Conservation (phyloP, 2,888 invertebrate genomes). For the Lycaena phlaeas region DNA sequence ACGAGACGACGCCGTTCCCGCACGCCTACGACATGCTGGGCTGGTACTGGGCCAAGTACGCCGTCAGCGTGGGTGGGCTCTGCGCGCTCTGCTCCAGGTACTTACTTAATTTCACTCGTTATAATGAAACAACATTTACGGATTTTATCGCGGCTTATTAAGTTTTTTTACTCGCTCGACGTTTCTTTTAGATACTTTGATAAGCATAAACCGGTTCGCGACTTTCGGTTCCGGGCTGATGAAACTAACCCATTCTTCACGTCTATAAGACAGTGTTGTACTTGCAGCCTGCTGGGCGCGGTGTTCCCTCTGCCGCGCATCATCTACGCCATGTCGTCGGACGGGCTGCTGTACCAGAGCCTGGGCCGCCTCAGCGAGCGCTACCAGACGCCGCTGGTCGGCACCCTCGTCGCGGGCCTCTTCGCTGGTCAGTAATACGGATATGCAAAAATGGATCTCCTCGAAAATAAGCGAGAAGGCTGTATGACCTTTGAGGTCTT, state of each 20-base stretch:
- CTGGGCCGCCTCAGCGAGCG: constrained; percentile 80
- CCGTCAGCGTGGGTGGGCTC: constrained; percentile 88
- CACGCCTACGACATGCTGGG: constrained; percentile 82
- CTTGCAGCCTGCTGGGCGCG: constrained; percentile 82
- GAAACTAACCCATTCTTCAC: too few species aligned
- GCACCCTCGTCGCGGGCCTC: constrained; percentile 82
- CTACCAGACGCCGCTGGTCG: constrained; percentile 85
- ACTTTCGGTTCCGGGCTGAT: too few species aligned
- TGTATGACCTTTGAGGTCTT: too few species aligned
- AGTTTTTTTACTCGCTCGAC: too few species aligned
- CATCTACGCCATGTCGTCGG: constrained; percentile 91
- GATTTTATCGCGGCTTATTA: too few species aligned
- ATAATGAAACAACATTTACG: too few species aligned
- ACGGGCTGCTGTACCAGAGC: constrained; percentile 85
- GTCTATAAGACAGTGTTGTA: too few species aligned
- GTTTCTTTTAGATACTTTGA: too few species aligned
- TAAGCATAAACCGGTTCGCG: too few species aligned
- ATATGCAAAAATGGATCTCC: too few species aligned
- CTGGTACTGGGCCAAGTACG: constrained; percentile 85
- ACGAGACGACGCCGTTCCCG: constrained; percentile 85
- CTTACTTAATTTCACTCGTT: too few species aligned
- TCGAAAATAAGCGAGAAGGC: too few species aligned
- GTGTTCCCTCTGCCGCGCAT: constrained; percentile 90
- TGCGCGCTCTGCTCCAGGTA: constrained; percentile 89
- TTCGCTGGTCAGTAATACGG: constrained; percentile 73